These are phyloP conservation scores for Myotis davidii DNA, from an alignment of 2,113 vertebrate species.

Conservation along the genomic window DNA sequence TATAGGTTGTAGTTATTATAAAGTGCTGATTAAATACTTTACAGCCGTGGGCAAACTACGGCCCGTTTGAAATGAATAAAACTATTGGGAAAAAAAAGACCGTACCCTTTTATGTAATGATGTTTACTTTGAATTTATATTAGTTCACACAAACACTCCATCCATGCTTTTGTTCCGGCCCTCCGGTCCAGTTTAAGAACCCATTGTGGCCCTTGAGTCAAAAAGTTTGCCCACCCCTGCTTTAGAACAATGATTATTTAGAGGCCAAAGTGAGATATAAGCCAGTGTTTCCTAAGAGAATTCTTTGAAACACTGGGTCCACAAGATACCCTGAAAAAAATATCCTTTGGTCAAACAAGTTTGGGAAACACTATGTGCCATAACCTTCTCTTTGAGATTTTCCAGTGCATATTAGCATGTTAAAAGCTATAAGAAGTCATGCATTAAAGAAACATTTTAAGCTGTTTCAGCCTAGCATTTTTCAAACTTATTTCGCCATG, in stretches of 20 bases:
- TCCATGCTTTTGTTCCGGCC: no score
- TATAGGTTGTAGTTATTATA: not conserved
- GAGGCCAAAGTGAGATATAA: not conserved
- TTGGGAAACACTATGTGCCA: not conserved
- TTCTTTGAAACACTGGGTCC: not conserved
- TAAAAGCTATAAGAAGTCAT: slow-evolving; percentile 15
- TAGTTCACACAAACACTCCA: no score
- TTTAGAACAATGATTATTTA: not conserved
- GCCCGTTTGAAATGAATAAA: no score
- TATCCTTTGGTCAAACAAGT: not conserved
- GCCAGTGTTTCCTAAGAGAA: not conserved
- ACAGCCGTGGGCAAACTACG: no score
- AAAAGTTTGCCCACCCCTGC: no score
- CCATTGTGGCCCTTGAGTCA: no score
- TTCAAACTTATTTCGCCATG: not conserved
- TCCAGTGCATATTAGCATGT: not conserved
- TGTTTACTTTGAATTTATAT: no score
- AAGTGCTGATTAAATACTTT: slow-evolving; percentile 15
- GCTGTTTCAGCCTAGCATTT: slow-evolving; percentile 42
- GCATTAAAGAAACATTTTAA: slow-evolving; percentile 38
- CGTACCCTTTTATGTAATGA: no score
- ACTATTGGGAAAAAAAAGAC: no score
- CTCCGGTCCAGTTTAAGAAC: no score
- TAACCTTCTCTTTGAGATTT: not conserved
- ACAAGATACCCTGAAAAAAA: slow-evolving; percentile 5